Evolutionary conservation across 2,888 invertebrate genomes (phyloP).

Genomic region (Blastobasis adustella): DNA sequence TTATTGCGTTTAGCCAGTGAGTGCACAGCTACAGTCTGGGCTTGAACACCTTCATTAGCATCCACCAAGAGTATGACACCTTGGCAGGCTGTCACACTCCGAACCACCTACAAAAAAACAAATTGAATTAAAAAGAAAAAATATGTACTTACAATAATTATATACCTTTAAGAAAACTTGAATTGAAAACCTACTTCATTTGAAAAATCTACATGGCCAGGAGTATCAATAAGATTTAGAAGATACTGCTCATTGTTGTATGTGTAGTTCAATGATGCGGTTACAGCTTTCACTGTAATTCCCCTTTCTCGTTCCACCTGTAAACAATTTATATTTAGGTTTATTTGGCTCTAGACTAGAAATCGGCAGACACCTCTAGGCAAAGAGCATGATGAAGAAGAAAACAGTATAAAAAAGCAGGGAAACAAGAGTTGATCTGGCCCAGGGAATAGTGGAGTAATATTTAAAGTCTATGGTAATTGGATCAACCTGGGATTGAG

Average conservation of each 20-base stretch:
- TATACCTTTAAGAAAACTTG: background rate
- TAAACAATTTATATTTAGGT: no score
- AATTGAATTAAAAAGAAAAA: background rate
- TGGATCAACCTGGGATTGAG: no score
- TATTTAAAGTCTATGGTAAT: no score
- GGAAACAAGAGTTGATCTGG: no score
- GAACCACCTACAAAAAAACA: constrained; percentile 73
- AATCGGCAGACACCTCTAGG: no score
- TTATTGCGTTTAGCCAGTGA: constrained; percentile 90
- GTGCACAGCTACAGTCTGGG: constrained; percentile 98
- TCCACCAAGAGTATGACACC: constrained; percentile 96
- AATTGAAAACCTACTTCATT: constrained; percentile 83
- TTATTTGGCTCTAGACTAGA: no score
- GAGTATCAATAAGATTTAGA: constrained; percentile 97
- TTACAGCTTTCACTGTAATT: constrained; percentile 98
- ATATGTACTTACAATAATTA: background rate
- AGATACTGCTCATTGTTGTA: constrained; percentile 83
- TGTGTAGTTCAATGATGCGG: constrained; percentile 88
- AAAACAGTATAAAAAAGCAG: no score
- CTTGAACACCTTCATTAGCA: constrained; percentile 96
- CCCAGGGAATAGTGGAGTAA: no score
- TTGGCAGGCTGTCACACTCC: constrained; percentile 94
- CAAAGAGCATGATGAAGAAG: no score
- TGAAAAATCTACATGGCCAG: constrained; percentile 98
- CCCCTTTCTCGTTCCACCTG: constrained; percentile 96